A percentile compares a stretch with the other conserved stretches of the same genome.
These are phyloP conservation scores for Tiphia femorata DNA, from an alignment of 2,888 invertebrate genomes.

Conservation along the genomic window DNA sequence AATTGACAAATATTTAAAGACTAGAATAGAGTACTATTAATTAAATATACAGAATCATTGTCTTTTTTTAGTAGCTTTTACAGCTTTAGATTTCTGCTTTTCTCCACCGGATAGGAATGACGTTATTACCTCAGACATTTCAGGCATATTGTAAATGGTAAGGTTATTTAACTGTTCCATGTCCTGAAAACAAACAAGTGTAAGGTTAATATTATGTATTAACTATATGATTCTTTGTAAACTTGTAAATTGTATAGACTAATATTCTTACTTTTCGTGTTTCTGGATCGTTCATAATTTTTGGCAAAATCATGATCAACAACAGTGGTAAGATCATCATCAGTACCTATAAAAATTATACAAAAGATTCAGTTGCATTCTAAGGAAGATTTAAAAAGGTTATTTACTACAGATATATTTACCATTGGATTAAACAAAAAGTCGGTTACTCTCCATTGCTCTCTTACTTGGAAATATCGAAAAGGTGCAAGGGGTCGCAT, in stretches of 20 bases:
- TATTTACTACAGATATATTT: conserved; percentile 11
- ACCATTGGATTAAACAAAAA: conserved; percentile 97
- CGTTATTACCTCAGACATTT: conserved; percentile 95
- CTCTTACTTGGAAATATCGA: conserved; percentile 92
- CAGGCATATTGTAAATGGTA: conserved; percentile 88
- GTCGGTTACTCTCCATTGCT: conserved; percentile 97
- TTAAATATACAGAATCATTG: conserved; percentile 50
- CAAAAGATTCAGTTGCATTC: background rate
- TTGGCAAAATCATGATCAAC: conserved; percentile 92
- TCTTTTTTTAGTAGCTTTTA: conserved; percentile 68
- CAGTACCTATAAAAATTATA: conserved; percentile 74
- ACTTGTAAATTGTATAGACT: background rate
- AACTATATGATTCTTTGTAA: conserved; percentile 1
- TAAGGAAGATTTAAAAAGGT: no score
- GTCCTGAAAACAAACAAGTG: conserved; percentile 71
- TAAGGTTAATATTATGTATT: conserved; percentile 3
- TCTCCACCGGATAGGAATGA: conserved; percentile 84
- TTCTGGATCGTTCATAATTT: conserved; percentile 98
- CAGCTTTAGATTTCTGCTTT: conserved; percentile 70
- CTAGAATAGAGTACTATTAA: conserved; percentile 30
- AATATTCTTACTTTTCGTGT: conserved; percentile 80
- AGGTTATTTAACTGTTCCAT: conserved; percentile 90
- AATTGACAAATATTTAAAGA: conserved; percentile 13
- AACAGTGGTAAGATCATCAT: conserved; percentile 97
- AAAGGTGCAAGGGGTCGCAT: conserved; percentile 86